Evolutionary conservation across 2,113 vertebrate genomes (phyloP).

Genomic region (Herpetotheres cachinnans): DNA sequence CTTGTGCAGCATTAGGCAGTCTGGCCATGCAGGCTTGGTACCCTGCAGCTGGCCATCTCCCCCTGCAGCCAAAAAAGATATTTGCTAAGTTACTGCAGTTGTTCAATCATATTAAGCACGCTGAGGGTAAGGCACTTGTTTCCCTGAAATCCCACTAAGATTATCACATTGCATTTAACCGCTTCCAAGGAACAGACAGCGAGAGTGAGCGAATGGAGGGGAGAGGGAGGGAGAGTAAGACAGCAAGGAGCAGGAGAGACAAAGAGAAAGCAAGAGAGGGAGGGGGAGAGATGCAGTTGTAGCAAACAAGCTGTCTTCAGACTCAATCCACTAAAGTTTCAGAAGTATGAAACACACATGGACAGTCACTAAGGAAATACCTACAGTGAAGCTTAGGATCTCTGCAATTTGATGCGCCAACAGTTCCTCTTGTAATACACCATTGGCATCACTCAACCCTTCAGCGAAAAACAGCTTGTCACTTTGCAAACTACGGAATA

Average conservation of each 20-base stretch:
- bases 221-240: background rate
- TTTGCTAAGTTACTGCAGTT: background rate
- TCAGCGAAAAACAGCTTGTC: background rate
- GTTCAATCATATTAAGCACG: background rate
- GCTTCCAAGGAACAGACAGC: background rate
- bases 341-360: accelerated
- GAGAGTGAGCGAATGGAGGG: background rate
- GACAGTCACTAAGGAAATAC: background rate
- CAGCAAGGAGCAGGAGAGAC: background rate
- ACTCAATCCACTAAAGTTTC: background rate
- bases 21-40: background rate
- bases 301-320: background rate
- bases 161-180: background rate
- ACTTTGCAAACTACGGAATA: background rate
- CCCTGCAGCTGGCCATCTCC: background rate
- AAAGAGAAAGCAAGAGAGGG: background rate
- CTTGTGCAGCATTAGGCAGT: background rate
- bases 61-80: background rate
- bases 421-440: background rate
- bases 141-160: background rate
- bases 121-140: background rate
- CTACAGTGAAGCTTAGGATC: background rate
- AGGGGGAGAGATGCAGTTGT: background rate
- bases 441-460: background rate
- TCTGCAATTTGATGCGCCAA: background rate